These are phyloP conservation scores for Diplazon laetatorius DNA, from an alignment of 2,888 invertebrate species.

Conservation along the genomic window DNA sequence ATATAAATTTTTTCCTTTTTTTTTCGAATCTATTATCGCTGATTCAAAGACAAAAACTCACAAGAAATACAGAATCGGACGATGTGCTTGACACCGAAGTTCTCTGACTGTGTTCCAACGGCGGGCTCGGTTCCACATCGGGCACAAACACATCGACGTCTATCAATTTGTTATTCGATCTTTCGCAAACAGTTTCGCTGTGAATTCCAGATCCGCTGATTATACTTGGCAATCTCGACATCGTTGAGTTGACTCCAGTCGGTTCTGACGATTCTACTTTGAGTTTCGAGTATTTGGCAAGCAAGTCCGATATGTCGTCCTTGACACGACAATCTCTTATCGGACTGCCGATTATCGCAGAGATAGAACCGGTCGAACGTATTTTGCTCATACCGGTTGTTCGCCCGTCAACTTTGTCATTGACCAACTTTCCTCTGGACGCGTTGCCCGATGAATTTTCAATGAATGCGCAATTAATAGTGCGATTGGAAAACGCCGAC, in stretches of 20 bases:
- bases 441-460: conserved; percentile 50
- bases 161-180: conserved; percentile 69
- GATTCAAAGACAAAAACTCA: conserved; percentile 68
- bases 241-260: conserved; percentile 5
- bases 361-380: conserved; percentile 36
- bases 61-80: conserved; percentile 74
- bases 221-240: conserved; percentile 10
- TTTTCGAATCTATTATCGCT: conserved; percentile 41
- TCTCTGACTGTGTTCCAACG: conserved; percentile 12
- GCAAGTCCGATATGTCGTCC: conserved; percentile 67
- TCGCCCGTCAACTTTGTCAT: conserved; percentile 14
- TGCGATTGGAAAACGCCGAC: conserved; percentile 67
- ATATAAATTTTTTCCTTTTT: too few relatives aligned
- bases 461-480: conserved; percentile 74
- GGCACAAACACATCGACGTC: conserved; percentile 71
- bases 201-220: conserved; percentile 20
- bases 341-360: conserved; percentile 15
- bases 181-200: conserved; percentile 12
- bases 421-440: conserved; percentile 40
- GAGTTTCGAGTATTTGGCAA: conserved; percentile 68
- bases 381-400: not conserved
- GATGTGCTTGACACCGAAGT: conserved; percentile 66
- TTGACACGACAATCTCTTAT: conserved; percentile 8
- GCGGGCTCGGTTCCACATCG: conserved; percentile 14
- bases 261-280: conserved; percentile 59